phyloP scores from a whole-genome alignment of 2,113 vertebrate species.

The Daboia siamensis region DNA sequence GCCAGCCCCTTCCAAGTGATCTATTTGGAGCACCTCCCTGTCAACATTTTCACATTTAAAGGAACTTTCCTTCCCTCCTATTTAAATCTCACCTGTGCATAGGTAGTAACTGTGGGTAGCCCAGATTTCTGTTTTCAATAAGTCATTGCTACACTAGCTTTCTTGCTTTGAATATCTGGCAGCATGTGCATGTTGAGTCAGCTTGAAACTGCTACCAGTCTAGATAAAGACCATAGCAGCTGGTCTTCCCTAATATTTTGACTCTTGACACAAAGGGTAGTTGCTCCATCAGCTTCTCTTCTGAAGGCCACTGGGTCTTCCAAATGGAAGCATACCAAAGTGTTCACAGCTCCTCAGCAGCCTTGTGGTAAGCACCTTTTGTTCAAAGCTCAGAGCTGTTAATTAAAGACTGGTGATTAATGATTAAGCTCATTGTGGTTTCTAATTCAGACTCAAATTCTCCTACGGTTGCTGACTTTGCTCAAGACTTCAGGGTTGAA shows the following conservation, averaged over 20 bases:
- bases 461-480: slow-evolving; percentile 78
- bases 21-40: slow-evolving; percentile 39
- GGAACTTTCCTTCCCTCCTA: slow-evolving; percentile 41
- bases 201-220: slow-evolving; percentile 45
- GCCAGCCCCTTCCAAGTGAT: slow-evolving; percentile 24
- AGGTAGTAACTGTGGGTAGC: neutral
- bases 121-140: neutral
- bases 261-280: slow-evolving; percentile 44
- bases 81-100: slow-evolving; percentile 40
- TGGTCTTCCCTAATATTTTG: slow-evolving; percentile 59
- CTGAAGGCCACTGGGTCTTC: slow-evolving; percentile 56
- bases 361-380: slow-evolving; percentile 68
- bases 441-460: slow-evolving; percentile 68
- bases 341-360: slow-evolving; percentile 67
- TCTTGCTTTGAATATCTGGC: slow-evolving; percentile 21
- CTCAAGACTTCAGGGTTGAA: slow-evolving; percentile 63
- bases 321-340: slow-evolving; percentile 58
- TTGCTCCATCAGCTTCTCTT: slow-evolving; percentile 56
- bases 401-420: slow-evolving; percentile 98
- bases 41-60: slow-evolving; percentile 52
- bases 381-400: slow-evolving; percentile 90
- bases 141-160: neutral
- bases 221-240: slow-evolving; percentile 61
- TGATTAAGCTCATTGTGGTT: slow-evolving; percentile 76
- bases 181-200: slow-evolving; percentile 38